phyloP scores from a whole-genome alignment of 1,140 invertebrate genomes.

The Drosophila busckii region DNA sequence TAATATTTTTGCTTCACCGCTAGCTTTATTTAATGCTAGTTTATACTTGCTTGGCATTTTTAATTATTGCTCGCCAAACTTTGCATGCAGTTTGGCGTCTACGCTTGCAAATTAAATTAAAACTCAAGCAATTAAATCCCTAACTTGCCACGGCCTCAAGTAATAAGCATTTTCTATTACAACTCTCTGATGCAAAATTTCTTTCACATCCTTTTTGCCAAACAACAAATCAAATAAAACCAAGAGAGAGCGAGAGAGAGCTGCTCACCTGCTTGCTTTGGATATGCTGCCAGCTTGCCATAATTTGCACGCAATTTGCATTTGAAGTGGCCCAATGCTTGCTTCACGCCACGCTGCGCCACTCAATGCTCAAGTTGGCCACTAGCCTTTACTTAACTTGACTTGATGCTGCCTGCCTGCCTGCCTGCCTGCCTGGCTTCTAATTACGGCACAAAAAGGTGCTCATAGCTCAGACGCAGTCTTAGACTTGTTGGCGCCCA shows the following conservation, averaged over 20 bases:
- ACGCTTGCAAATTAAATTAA: slow-evolving; percentile 61
- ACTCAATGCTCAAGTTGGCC: slow-evolving; percentile 38
- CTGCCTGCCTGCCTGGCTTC: slow-evolving; percentile 26
- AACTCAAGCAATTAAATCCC: slow-evolving; percentile 55
- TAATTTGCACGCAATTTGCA: slow-evolving; percentile 76
- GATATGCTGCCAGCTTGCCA: slow-evolving; percentile 67
- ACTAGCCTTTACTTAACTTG: slow-evolving; percentile 18
- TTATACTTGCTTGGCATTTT: too few species aligned
- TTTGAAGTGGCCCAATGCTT: slow-evolving; percentile 67
- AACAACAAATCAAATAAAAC: slow-evolving; percentile 28
- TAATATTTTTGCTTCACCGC: too few species aligned
- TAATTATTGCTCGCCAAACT: too few species aligned
- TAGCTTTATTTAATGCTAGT: too few species aligned
- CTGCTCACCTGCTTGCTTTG: slow-evolving; percentile 50
- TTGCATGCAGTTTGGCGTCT: too few species aligned
- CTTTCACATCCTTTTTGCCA: slow-evolving; percentile 25
- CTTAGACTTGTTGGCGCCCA: slow-evolving; percentile 30
- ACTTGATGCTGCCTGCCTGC: slow-evolving; percentile 15
- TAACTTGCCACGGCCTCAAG: slow-evolving; percentile 44
- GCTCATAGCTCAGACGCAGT: slow-evolving; percentile 26
- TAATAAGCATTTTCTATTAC: too few species aligned
- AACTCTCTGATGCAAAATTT: slow-evolving; percentile 28
- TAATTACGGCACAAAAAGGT: slow-evolving; percentile 65
- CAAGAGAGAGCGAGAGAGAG: slow-evolving; percentile 4
- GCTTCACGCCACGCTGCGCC: not conserved